Evolutionary conservation across 2,797 vertebrate genomes (phyloP), one percentile per base, ranked within the genome.

Genomic region (Enteromius viviparus): DNA sequence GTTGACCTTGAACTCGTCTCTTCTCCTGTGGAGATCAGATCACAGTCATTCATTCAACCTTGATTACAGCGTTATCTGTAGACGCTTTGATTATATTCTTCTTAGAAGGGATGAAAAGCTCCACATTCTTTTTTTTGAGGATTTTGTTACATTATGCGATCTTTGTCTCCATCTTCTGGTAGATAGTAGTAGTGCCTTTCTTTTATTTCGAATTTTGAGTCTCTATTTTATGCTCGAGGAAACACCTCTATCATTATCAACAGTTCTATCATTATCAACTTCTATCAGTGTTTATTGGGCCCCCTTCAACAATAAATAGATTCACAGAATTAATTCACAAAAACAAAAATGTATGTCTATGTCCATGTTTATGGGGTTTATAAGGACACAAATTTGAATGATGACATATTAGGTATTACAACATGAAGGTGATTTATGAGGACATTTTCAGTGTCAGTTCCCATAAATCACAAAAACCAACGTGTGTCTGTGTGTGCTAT

Each of bases 161-260:
- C 49, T 60, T 69, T 83, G 81, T 60, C 64, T 83, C 37, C 19
- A 17, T 77, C 81, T 77, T 21, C 47, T 37, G 72, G 37, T 69
- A 3, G 1, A 45, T 0, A 23, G 12, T 40, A 53, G 5, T n/a
- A 74, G 4, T 37, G 69, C 4, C 5, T 21, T 60, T 68, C 23
- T 37, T 53, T 37, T 53, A 6, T 34, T 23, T 45, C 21, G 1
- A 26, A 65, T 53, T 29, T 2, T 62, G 12, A 29, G 29, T 11
- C 23, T 60, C n/a, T 23, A 26, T 14, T 23, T 58, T 23, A 58
- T 23, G n/a, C 55, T 58, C 11, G 4, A 53, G 6, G 49, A 19
- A 51, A 53, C 7, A 21, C 2, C 51, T 51, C 17, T 21, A 9
- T 7, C 55, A 58, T 3, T 23, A 26, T 60, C n/a, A 60, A 26